phyloP scores from a whole-genome alignment of 2,113 vertebrate genomes.

The Ancistrus triradiatus region DNA sequence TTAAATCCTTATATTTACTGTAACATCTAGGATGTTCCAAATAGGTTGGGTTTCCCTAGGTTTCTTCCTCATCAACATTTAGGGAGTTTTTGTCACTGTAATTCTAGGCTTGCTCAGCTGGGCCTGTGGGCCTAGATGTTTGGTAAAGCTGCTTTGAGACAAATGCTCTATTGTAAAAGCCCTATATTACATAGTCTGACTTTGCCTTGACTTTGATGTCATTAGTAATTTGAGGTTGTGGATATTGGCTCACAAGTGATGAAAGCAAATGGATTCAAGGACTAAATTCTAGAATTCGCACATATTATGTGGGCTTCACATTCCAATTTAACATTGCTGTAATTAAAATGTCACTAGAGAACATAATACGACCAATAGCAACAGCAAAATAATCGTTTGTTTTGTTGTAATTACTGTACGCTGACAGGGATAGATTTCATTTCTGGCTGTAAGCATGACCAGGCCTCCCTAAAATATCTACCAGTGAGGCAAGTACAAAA shows the following conservation, averaged over 20 bases:
- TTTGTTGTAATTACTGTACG: conserved; percentile 21
- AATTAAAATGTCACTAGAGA: conserved; percentile 36
- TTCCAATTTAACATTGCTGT: conserved; percentile 23
- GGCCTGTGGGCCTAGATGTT: too few relatives aligned
- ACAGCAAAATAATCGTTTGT: conserved; percentile 28
- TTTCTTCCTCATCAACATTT: too few relatives aligned
- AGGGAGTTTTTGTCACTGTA: too few relatives aligned
- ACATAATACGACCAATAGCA: conserved; percentile 33
- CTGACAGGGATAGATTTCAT: conserved; percentile 6
- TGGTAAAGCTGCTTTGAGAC: too few relatives aligned
- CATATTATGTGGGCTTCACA: conserved; percentile 13
- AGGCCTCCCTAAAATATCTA: conserved; percentile 20
- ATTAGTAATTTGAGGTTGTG: conserved; percentile 29
- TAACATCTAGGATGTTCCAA: too few relatives aligned
- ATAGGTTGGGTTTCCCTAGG: too few relatives aligned
- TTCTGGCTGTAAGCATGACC: conserved; percentile 13
- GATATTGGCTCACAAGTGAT: conserved; percentile 20
- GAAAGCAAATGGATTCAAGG: conserved; percentile 32
- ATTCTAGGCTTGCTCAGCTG: too few relatives aligned
- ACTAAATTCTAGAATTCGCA: conserved; percentile 19
- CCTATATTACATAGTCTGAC: neutral
- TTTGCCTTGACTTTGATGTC: too few relatives aligned
- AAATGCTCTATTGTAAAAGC: too few relatives aligned
- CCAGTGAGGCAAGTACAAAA: neutral
- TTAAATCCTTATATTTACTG: too few relatives aligned